phyloP scores from a whole-genome alignment of 2,113 vertebrate species.

The Tragelaphus imberbis region DNA sequence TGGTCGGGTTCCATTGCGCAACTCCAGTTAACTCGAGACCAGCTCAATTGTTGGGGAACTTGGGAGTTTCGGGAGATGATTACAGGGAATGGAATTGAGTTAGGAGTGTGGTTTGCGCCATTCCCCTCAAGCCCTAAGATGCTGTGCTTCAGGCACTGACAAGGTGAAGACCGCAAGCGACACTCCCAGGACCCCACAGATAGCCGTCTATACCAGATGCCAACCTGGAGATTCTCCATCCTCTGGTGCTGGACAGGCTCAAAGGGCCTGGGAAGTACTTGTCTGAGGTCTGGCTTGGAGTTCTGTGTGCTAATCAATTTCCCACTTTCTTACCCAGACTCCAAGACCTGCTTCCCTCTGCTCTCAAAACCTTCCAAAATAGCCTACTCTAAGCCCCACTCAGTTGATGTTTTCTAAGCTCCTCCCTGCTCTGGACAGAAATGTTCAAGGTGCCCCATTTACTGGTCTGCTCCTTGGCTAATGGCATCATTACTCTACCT shows the following conservation, averaged over 20 bases:
- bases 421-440: background rate
- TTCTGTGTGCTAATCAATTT: background rate
- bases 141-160: background rate
- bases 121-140: background rate
- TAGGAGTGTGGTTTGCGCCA: background rate
- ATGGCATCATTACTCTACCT: conserved; percentile 11
- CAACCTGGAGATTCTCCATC: background rate
- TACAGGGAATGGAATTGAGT: background rate
- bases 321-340: background rate
- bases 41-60: background rate
- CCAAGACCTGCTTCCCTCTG: background rate
- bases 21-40: background rate
- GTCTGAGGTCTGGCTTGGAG: background rate
- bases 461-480: conserved; percentile 18
- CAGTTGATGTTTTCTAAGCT: background rate
- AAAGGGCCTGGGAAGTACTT: background rate
- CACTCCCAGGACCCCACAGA: background rate
- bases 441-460: background rate
- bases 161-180: background rate
- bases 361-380: conserved; percentile 10
- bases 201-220: background rate
- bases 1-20: background rate
- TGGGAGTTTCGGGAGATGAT: background rate
- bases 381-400: background rate
- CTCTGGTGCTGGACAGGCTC: background rate